These are phyloP conservation scores for Danio albolineatus DNA, from an alignment of 2,797 vertebrate species.

Conservation along the genomic window DNA sequence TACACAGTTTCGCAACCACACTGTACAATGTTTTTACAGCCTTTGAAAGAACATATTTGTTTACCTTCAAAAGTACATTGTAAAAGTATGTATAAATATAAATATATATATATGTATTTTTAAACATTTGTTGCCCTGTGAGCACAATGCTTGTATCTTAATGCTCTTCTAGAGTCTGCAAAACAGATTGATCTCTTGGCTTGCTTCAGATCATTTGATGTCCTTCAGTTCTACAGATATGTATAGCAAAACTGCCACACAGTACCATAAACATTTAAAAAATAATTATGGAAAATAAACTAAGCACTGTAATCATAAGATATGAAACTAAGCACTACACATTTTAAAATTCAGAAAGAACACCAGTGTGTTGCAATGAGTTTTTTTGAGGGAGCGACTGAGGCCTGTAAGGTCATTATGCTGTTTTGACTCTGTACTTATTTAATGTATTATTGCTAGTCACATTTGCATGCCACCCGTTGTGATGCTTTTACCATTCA, in stretches of 20 bases:
- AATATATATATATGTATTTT: conserved; percentile 11
- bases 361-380: conserved; percentile 31
- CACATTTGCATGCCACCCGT: conserved; percentile 52
- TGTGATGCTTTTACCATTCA: conserved; percentile 26
- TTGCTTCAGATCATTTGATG: conserved; percentile 10
- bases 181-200: conserved; percentile 37
- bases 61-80: conserved; percentile 47
- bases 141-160: conserved; percentile 43
- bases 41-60: conserved; percentile 37
- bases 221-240: conserved; percentile 39
- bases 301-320: conserved; percentile 1
- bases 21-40: conserved; percentile 42
- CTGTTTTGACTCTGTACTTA: conserved; percentile 30
- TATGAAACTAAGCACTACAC: conserved; percentile 30
- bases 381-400: background rate
- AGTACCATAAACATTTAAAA: conserved; percentile 40
- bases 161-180: conserved; percentile 38
- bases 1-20: conserved; percentile 27
- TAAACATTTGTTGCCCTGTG: conserved; percentile 39
- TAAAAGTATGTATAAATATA: conserved; percentile 31
- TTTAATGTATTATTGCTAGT: conserved; percentile 50
- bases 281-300: conserved; percentile 39
- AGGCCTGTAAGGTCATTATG: conserved; percentile 24
- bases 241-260: conserved; percentile 40
- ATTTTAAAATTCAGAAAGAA: conserved; percentile 41